Percentiles rank a stretch among this genome's conserved stretches.
These are phyloP conservation scores for Cuniculus paca DNA, from an alignment of 2,797 vertebrate species.

Conservation along the genomic window DNA sequence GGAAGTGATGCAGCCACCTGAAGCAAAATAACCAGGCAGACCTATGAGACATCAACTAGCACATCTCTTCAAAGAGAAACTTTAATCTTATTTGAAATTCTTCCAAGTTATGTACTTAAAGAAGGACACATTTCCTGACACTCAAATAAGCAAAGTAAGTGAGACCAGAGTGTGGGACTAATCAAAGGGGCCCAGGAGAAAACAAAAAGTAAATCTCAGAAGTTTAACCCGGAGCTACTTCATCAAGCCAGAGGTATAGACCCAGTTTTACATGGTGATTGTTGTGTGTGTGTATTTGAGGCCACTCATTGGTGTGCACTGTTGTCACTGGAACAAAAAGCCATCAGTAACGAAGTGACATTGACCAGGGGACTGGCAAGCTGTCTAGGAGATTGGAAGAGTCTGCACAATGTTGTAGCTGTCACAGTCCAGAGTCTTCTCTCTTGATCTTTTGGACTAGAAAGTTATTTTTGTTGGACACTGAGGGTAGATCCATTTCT, in stretches of 20 bases:
- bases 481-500: background rate
- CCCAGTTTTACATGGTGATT: background rate
- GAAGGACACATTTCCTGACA: background rate
- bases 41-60: background rate
- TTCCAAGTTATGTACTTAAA: background rate
- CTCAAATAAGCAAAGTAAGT: background rate
- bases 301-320: background rate
- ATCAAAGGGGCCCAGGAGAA: background rate
- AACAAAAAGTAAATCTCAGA: background rate
- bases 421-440: background rate
- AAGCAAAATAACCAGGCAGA: background rate
- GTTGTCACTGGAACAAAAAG: background rate
- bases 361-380: background rate
- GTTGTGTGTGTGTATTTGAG: background rate
- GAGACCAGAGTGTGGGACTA: background rate
- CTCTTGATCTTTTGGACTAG: background rate
- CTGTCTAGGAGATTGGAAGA: background rate
- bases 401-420: background rate
- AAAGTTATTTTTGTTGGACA: conserved; percentile 14
- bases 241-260: background rate
- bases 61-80: background rate
- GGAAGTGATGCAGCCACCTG: background rate
- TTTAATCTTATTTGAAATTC: background rate
- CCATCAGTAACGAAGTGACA: background rate
- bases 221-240: background rate